Conservation (phyloP, 2,888 invertebrate genomes). For the Chrysolina haemoptera region DNA sequence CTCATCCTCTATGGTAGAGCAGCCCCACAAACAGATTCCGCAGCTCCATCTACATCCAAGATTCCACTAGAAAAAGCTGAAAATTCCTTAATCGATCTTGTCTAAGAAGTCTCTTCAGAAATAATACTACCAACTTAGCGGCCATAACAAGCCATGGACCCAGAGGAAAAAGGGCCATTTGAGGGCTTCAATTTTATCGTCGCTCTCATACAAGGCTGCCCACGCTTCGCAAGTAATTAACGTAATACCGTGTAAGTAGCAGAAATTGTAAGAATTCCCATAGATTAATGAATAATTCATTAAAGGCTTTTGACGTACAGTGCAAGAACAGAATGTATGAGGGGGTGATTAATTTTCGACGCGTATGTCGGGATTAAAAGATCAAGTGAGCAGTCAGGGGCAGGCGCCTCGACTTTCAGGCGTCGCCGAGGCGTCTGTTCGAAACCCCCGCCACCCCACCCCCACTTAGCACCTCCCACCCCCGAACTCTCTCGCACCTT, state of each 20-base stretch:
- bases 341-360: constrained; percentile 69
- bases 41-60: too few relatives aligned
- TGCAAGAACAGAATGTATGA: constrained; percentile 56
- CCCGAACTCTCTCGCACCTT: constrained; percentile 52
- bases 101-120: too few relatives aligned
- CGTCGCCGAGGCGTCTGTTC: constrained; percentile 66
- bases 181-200: background rate
- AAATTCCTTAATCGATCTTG: too few relatives aligned
- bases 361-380: constrained; percentile 71
- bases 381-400: constrained; percentile 69
- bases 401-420: constrained; percentile 69
- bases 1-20: too few relatives aligned
- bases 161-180: background rate
- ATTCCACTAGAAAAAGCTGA: too few relatives aligned
- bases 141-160: too few relatives aligned
- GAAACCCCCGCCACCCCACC: constrained; percentile 56
- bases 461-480: constrained; percentile 41
- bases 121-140: too few relatives aligned
- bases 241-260: constrained; percentile 62
- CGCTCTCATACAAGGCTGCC: constrained; percentile 43
- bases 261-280: constrained; percentile 66
- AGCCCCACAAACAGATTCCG: too few relatives aligned
- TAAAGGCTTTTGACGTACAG: constrained; percentile 63
- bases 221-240: constrained; percentile 58
- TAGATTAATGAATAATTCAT: constrained; percentile 68